These are phyloP conservation scores for Centropyge bicolor DNA, from an alignment of 2,797 vertebrate genomes.

Conservation along the genomic window DNA sequence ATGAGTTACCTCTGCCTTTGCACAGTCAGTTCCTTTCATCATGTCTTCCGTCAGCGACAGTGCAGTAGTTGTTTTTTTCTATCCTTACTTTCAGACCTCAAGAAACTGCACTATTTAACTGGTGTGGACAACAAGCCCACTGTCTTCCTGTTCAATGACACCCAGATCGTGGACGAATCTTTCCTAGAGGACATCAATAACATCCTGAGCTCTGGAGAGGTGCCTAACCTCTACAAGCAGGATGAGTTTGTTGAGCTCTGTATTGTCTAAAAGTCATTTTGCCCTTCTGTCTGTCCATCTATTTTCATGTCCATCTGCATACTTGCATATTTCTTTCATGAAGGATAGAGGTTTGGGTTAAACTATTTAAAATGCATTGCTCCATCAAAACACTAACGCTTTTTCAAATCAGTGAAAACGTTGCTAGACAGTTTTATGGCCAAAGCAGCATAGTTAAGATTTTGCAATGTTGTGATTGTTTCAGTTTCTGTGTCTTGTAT, in stretches of 20 bases:
- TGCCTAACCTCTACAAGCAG: slow-evolving; percentile 91
- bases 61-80: background rate
- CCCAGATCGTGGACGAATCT: slow-evolving; percentile 88
- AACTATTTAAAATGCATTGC: too few relatives aligned
- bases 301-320: background rate
- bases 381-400: too few relatives aligned
- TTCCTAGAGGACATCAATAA: slow-evolving; percentile 94
- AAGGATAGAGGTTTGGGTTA: too few relatives aligned
- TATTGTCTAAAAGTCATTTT: background rate
- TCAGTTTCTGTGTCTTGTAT: too few relatives aligned
- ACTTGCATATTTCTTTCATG: background rate
- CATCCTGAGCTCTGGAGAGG: slow-evolving; percentile 92
- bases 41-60: background rate
- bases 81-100: slow-evolving; percentile 85
- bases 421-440: too few relatives aligned
- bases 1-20: background rate
- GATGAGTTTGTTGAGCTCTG: slow-evolving; percentile 92
- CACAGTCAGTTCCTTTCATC: accelerated
- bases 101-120: slow-evolving; percentile 88
- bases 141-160: slow-evolving; percentile 91
- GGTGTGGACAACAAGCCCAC: slow-evolving; percentile 90
- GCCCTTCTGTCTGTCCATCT: background rate
- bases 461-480: too few relatives aligned
- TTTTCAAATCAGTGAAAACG: too few relatives aligned
- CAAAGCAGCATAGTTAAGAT: too few relatives aligned